Evolutionary conservation across 2,888 invertebrate species (phyloP), one percentile per base, ranked within the genome.

Genomic region (Volucella bombylans): DNA sequence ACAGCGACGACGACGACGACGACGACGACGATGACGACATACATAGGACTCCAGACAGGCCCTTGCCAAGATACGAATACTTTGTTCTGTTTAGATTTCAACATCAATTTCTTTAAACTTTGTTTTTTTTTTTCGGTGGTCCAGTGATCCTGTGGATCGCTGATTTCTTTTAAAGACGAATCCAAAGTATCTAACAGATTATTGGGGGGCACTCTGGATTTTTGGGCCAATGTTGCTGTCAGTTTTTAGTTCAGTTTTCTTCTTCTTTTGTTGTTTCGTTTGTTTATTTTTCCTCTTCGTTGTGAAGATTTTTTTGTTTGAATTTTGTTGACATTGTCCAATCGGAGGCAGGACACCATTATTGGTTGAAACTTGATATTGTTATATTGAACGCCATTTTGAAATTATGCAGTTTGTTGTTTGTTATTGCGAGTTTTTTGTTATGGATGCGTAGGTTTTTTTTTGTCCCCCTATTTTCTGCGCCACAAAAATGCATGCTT

Each of bases 41-140:
- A 57, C 45, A 45, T 15, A 59, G 57, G 45, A 72, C 59, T 54
- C 47, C 64, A 65, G 49, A 15, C 68, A 31, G 50, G 55, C 62
- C 68, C 54, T 79, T 55, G 43, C 81, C 81, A 72, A 85, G 76
- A 72, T 85, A 4, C 31, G 31, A 31, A 31, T 31, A 85, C 85
- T 85, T 85, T 85, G 85, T 85, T 81, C 85, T 85, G 85, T 85
- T 85, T 85, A 85, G 85, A 81, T 81, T 85, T 85, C 85, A 72
- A 85, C 85, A 81, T 85, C 81, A 85, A 85, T 85, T 85, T 85
- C 81, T 85, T 85, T 81, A 72, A 80, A 71, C 71, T 74, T 65
- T 54, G 9, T 67, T 62, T 55, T 71, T 61, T 47, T 55, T 64
- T 50, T 3, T 18, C 50, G 11, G 23, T 50, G 14, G 74, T 81